A percentile compares a stretch with the other conserved stretches of the same genome.
phyloP scores from a whole-genome alignment of 2,888 invertebrate genomes.

The Microctonus aethiopoides region DNA sequence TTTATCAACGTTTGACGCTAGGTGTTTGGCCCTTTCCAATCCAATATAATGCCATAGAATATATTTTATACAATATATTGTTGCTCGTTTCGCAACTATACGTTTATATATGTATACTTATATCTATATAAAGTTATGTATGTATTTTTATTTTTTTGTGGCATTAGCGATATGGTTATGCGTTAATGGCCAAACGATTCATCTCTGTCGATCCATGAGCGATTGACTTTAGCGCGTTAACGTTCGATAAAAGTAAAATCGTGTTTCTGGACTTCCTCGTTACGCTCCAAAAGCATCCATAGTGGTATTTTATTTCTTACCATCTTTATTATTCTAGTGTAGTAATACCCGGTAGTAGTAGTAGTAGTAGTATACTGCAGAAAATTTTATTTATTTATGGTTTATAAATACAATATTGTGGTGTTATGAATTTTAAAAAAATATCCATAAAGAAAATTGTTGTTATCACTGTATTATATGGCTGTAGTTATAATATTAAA shows the following conservation, averaged over 20 bases:
- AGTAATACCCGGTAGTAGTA: not conserved
- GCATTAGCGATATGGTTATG: slow-evolving; percentile 36
- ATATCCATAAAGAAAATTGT: slow-evolving; percentile 9
- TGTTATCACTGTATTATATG: slow-evolving; percentile 1
- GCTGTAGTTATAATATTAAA: slow-evolving; percentile 12
- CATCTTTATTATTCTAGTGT: slow-evolving; percentile 2
- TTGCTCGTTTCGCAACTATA: not conserved
- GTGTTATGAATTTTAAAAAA: slow-evolving; percentile 12
- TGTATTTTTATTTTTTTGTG: not conserved
- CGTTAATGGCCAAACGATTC: slow-evolving; percentile 42
- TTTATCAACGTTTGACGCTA: not conserved
- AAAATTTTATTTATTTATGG: slow-evolving; percentile 14
- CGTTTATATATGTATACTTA: not conserved
- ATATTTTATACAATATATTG: not conserved
- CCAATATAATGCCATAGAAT: not conserved
- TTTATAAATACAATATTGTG: slow-evolving; percentile 12
- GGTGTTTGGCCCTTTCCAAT: not conserved
- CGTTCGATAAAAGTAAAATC: slow-evolving; percentile 50
- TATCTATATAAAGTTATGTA: not conserved
- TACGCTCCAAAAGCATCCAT: slow-evolving; percentile 38
- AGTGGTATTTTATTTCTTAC: slow-evolving; percentile 35
- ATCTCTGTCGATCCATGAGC: slow-evolving; percentile 44
- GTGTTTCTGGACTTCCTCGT: slow-evolving; percentile 43
- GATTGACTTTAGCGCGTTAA: slow-evolving; percentile 38
- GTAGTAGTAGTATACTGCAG: not conserved